These are phyloP conservation scores for Calidris pugnax DNA, from an alignment of 2,113 vertebrate species.

Conservation along the genomic window DNA sequence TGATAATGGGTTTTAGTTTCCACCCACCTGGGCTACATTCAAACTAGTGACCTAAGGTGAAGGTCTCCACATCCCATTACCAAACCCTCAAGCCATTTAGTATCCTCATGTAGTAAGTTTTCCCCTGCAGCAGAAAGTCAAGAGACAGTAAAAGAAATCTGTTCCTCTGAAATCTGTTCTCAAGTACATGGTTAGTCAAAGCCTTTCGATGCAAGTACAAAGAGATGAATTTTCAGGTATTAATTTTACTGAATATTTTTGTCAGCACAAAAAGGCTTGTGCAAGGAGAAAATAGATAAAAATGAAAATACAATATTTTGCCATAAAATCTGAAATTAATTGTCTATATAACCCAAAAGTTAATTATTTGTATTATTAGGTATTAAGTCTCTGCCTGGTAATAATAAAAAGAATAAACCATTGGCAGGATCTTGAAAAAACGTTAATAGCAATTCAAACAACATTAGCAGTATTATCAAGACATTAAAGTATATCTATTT, in stretches of 20 bases:
- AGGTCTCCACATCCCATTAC: conserved; percentile 65
- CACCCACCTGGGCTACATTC: conserved; percentile 62
- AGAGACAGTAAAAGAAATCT: conserved; percentile 14
- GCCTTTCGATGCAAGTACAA: background rate
- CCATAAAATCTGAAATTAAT: background rate
- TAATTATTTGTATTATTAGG: background rate
- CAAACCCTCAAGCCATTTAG: conserved; percentile 27
- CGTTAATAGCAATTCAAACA: background rate
- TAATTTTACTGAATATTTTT: conserved; percentile 20
- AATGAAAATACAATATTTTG: background rate
- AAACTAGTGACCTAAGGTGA: conserved; percentile 64
- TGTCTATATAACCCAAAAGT: background rate
- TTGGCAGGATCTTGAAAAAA: background rate
- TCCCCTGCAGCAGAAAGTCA: background rate
- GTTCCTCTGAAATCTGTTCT: conserved; percentile 3
- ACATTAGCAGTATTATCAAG: background rate
- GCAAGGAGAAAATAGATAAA: background rate
- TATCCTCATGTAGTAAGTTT: background rate
- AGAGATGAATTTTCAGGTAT: background rate
- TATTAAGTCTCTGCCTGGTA: background rate
- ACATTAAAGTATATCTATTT: background rate
- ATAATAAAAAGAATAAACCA: background rate
- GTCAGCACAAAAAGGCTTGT: background rate
- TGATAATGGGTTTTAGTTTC: conserved; percentile 65
- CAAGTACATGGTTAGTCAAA: background rate